Conservation (phyloP, 2,113 vertebrate species). For the Heterotis niloticus region DNA sequence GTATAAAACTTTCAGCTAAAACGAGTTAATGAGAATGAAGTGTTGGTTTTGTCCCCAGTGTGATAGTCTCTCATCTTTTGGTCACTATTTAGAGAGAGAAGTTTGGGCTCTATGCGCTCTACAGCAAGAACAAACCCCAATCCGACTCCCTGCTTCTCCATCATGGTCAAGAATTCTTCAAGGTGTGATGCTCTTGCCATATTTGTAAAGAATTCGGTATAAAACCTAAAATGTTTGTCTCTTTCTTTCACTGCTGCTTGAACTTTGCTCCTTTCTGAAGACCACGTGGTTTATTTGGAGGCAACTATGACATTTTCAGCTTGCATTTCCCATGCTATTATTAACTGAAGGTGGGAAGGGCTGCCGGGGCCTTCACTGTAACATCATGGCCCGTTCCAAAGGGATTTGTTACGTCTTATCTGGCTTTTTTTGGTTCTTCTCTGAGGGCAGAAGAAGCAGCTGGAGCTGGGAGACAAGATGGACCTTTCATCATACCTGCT, state of each 20-base stretch:
- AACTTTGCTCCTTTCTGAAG: neutral
- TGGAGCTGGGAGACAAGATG: conserved; percentile 62
- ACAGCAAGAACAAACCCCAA: conserved; percentile 72
- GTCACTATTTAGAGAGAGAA: conserved; percentile 55
- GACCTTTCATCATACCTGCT: conserved; percentile 68
- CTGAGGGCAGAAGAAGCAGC: conserved; percentile 60
- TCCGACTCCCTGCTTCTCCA: conserved; percentile 63
- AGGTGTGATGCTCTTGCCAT: conserved; percentile 46
- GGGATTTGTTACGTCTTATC: neutral
- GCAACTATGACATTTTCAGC: neutral
- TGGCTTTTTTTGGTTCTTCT: neutral
- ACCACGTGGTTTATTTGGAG: neutral
- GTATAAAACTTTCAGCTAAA: neutral
- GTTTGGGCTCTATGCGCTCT: conserved; percentile 68
- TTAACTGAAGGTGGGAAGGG: neutral
- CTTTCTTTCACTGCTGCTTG: neutral
- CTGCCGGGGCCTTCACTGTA: neutral
- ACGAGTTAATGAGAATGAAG: neutral
- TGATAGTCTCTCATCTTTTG: conserved; percentile 21
- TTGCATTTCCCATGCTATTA: neutral
- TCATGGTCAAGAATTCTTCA: conserved; percentile 65
- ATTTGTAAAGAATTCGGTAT: too few relatives aligned
- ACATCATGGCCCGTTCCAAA: neutral
- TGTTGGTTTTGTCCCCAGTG: neutral
- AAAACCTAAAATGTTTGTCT: too few relatives aligned